Base-by-base conservation (phyloP, 2,797 vertebrate species). In the Eospalax fontanierii region DNA sequence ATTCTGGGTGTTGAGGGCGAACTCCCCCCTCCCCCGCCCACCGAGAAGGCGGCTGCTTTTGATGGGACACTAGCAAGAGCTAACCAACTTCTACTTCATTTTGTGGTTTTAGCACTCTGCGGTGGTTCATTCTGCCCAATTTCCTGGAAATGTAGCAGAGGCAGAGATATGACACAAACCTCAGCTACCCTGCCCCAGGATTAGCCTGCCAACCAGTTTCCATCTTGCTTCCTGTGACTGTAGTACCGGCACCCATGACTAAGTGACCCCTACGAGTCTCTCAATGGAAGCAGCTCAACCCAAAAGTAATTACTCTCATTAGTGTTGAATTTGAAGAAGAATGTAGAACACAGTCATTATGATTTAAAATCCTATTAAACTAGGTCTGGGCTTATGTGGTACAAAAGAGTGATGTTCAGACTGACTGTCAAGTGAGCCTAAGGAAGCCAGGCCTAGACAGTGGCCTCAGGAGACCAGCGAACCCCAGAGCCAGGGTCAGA, bases 201-300 rank as follows among this genome's bases (percentile, higher is more conserved):
- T 19, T 19, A 0, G 30, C 8, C 1, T 4, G 1, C 19, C 9
- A 3, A 14, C 16, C 1, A 0, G 14, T 22, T 35, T 66, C 81
- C 43, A 18, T 12, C 26, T 22, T 9, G n/a, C 66, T n/a, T 50
- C 82, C n/a, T 22, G 0, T 2, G 0, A 7, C 38, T 10, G 30
- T 43, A n/a, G n/a, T n/a, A n/a, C 50, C 6, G n/a, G 28, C 22
- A 70, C 80, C 78, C 21, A 19, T 0, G 26, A 43, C 33, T 24
- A 9, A 5, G 0, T 2, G 4, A 43, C 28, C 21, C 33, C 22
- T 33, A 59, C 24, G 4, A 50, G 22, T 87, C 43, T 14, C 9
- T 28, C 54, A 50, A 4, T 18, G 21, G 43, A 26, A 75, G n/a
- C 30, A 24, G 28, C 1, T 85, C 68, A 26, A 35, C 61, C 46